Evolutionary conservation across 1,140 invertebrate genomes (phyloP).

Genomic region (honey bee (Apis mellifera)): DNA sequence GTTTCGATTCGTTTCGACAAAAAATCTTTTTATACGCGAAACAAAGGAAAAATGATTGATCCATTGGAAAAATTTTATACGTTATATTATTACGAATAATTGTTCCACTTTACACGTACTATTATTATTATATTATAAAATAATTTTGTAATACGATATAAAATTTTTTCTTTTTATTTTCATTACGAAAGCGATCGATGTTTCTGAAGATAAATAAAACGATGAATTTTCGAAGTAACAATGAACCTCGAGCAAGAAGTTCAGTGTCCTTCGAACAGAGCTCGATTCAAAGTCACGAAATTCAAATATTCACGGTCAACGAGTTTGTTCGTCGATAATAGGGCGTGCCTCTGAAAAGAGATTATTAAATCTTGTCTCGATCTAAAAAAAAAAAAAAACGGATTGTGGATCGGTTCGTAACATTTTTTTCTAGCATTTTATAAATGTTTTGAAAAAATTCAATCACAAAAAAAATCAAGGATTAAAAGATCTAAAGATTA

Average conservation of each 20-base stretch:
- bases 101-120: too few species aligned
- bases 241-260: background rate
- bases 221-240: background rate
- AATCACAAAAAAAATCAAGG: background rate
- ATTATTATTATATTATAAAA: too few species aligned
- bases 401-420: background rate
- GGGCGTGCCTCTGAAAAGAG: constrained; percentile 6
- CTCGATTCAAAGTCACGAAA: constrained; percentile 5
- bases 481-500: background rate
- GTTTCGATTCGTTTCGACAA: background rate
- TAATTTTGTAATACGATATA: too few species aligned
- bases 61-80: too few species aligned
- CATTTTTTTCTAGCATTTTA: background rate
- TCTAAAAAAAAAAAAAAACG: too few species aligned
- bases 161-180: too few species aligned
- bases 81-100: too few species aligned
- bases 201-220: background rate
- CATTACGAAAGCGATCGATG: too few species aligned
- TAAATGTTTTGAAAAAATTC: background rate
- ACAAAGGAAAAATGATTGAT: too few species aligned
- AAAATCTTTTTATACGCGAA: background rate
- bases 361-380: background rate
- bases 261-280: background rate
- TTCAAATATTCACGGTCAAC: constrained; percentile 20
- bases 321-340: background rate